phyloP scores from a whole-genome alignment of 2,797 vertebrate genomes.

The Melopsittacus undulatus region DNA sequence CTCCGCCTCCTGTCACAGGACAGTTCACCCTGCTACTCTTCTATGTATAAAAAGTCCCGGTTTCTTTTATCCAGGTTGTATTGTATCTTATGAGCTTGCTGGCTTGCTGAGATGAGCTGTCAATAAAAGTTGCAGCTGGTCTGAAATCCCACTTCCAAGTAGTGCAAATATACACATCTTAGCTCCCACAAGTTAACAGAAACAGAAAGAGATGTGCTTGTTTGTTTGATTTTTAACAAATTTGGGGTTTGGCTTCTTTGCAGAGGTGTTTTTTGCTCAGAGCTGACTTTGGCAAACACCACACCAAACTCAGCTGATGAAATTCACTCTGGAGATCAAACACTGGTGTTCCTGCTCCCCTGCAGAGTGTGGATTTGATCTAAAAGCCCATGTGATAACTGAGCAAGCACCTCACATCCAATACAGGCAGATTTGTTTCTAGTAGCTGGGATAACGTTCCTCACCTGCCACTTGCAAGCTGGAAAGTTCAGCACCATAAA shows the following conservation, averaged over 20 bases:
- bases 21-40: not conserved
- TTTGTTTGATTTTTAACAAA: not conserved
- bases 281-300: not conserved
- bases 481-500: not conserved
- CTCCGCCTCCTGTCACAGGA: not conserved
- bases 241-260: not conserved
- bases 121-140: not conserved
- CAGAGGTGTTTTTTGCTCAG: not conserved
- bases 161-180: not conserved
- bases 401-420: not conserved
- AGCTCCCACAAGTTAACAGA: not conserved
- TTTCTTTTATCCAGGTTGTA: not conserved
- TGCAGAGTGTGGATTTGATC: not conserved
- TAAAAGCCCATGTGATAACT: not conserved
- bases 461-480: not conserved
- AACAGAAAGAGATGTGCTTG: not conserved
- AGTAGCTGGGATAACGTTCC: not conserved
- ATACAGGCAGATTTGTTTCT: not conserved
- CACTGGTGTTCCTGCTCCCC: not conserved
- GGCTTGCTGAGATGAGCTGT: not conserved
- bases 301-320: not conserved
- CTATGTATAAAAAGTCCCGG: not conserved
- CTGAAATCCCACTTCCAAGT: not conserved
- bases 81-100: not conserved
- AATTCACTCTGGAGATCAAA: not conserved